Evolutionary conservation across 2,888 invertebrate genomes (phyloP).

Genomic region (Chydorus sphaericus): DNA sequence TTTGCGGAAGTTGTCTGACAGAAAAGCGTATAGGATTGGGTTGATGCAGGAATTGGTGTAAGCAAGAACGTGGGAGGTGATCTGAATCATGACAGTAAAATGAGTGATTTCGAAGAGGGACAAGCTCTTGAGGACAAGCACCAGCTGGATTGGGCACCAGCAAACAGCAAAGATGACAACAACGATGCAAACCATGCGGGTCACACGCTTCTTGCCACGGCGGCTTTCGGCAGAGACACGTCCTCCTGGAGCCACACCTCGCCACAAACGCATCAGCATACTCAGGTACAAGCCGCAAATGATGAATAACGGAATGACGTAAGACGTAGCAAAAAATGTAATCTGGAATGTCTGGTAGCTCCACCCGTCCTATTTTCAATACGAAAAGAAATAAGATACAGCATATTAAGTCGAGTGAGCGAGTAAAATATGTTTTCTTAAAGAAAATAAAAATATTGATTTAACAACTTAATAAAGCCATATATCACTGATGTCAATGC

Average conservation of each 20-base stretch:
- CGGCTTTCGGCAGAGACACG: constrained; percentile 64
- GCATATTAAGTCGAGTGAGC: no score
- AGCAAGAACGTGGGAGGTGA: constrained; percentile 62
- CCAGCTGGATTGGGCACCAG: constrained; percentile 85
- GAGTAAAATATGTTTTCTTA: no score
- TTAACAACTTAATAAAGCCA: no score
- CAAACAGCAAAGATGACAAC: constrained; percentile 84
- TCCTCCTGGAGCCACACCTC: constrained; percentile 60
- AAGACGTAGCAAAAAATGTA: constrained; percentile 74
- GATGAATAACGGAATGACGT: constrained; percentile 69
- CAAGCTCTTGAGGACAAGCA: constrained; percentile 59
- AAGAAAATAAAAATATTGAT: no score
- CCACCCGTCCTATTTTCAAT: constrained; percentile 17
- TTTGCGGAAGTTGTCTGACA: constrained; percentile 85
- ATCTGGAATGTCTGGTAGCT: constrained; percentile 45
- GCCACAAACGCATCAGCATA: constrained; percentile 77
- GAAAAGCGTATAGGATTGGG: constrained; percentile 83
- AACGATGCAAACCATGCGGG: constrained; percentile 79
- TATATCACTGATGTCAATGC: no score
- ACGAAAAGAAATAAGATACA: no score
- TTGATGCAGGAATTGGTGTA: constrained; percentile 92
- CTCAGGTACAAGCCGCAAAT: constrained; percentile 77
- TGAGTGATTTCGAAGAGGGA: constrained; percentile 51
- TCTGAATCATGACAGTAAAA: constrained; percentile 53
- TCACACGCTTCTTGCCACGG: constrained; percentile 73